Evolutionary conservation across 2,888 invertebrate species (phyloP), one percentile per base, ranked within the genome.

Genomic region (Ormyrus rosae): DNA sequence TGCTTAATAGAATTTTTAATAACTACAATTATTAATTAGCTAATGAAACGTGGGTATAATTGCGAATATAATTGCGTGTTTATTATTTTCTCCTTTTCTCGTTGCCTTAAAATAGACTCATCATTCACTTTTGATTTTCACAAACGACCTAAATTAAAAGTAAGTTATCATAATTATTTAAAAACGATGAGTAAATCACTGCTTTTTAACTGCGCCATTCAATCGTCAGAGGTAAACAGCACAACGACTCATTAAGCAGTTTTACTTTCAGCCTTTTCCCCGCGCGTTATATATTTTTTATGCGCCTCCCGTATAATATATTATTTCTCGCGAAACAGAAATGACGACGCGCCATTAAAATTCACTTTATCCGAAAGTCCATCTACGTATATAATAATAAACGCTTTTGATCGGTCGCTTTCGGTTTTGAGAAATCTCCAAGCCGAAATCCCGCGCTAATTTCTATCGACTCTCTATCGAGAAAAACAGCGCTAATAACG

Each of bases 371-470:
- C 63, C 45, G 53, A 63, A 63, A 48, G 6, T 64, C 13, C 50
- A 64, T n/a, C 5, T 48, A 48, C 34, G 34, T 8, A 11, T 10
- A 13, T 10, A 58, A 19, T 19, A 19, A 19, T 34, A 34, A 8
- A 53, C 65, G 51, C 19, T n/a, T 6, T 8, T 13, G 10, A 51
- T 51, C 19, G 34, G 3, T 13, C 55, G 56, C 74, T 67, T 74
- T 67, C 67, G 67, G 45, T 74, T 72, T 71, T 46, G 72, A 73
- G 72, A 64, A 55, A 73, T 51, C 4, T 51, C 9, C 8, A 34
- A 10, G 10, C 65, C 58, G 53, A 75, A 48, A 65, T 60, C 67
- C 13, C 6, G n/a, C 6, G 34, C 61, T 51, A 63, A 64, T 73
- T 46, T 19, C 19, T 46, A 63, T 51, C 34, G n/a, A 7, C 7